Conservation (phyloP, 2,113 vertebrate species). For the Struthidea cinerea region DNA sequence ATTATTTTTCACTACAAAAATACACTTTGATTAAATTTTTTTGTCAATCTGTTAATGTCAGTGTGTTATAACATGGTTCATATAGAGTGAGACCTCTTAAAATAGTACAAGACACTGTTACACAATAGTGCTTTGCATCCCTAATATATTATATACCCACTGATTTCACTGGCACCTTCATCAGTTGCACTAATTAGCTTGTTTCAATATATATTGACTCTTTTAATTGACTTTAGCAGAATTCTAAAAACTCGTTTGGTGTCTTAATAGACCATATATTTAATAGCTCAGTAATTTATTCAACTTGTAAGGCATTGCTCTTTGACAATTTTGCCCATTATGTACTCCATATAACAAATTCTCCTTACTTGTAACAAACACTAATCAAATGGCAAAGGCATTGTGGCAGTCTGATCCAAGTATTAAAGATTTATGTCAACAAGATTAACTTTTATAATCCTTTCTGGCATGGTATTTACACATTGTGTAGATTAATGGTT, state of each 20-base stretch:
- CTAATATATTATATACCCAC: not conserved
- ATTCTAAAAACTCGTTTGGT: not conserved
- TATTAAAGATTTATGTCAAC: constrained; percentile 41
- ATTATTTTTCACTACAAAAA: not conserved
- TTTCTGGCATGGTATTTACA: not conserved
- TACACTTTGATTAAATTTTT: not conserved
- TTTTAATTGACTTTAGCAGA: constrained; percentile 10
- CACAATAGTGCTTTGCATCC: not conserved
- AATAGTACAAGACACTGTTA: not conserved
- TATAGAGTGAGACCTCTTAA: not conserved
- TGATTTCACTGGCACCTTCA: not conserved
- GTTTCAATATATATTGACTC: not conserved
- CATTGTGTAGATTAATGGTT: not conserved
- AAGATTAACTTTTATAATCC: constrained; percentile 20
- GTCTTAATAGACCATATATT: constrained; percentile 14
- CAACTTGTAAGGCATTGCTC: not conserved
- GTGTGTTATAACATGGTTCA: not conserved
- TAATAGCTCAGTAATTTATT: constrained; percentile 30
- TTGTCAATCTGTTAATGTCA: not conserved
- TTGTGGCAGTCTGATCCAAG: not conserved
- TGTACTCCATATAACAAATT: not conserved
- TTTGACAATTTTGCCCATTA: constrained; percentile 3
- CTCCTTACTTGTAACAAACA: not conserved
- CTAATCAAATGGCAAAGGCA: constrained; percentile 1
- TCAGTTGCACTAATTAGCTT: not conserved